These are phyloP conservation scores for Drosophila paranaensis DNA, from an alignment of 2,888 invertebrate genomes.

Conservation along the genomic window DNA sequence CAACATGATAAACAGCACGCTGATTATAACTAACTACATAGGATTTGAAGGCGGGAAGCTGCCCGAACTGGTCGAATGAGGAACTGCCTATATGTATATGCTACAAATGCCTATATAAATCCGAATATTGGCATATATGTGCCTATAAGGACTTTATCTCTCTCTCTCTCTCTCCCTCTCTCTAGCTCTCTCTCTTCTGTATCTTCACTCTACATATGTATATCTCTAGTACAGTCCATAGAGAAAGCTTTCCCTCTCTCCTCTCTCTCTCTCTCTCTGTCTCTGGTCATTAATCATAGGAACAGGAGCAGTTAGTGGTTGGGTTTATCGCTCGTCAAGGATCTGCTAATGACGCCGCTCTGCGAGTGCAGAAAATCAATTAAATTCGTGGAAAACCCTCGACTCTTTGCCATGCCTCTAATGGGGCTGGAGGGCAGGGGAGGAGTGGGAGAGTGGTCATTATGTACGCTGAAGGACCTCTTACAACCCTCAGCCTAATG, in stretches of 20 bases:
- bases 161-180: too few species aligned
- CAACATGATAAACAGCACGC: too few species aligned
- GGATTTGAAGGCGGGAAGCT: too few species aligned
- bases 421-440: not conserved
- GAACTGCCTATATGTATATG: too few species aligned
- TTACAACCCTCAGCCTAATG: constrained; percentile 1
- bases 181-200: too few species aligned
- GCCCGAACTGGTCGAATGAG: too few species aligned
- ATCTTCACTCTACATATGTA: too few species aligned
- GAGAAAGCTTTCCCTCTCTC: not conserved
- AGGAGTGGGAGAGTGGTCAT: not conserved
- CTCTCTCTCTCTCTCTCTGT: not conserved
- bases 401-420: constrained; percentile 44
- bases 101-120: too few species aligned
- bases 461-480: not conserved
- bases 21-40: too few species aligned
- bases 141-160: too few species aligned
- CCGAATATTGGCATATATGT: too few species aligned
- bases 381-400: constrained; percentile 54
- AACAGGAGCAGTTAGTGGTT: constrained; percentile 16
- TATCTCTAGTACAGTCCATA: too few species aligned
- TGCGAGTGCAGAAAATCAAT: constrained; percentile 67
- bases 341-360: constrained; percentile 57
- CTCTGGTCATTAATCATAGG: constrained; percentile 37
- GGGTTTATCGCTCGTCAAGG: constrained; percentile 40